Evolutionary conservation across 2,113 vertebrate species (phyloP), one percentile per base, ranked within the genome.

Genomic region (Aplodontia rufa): DNA sequence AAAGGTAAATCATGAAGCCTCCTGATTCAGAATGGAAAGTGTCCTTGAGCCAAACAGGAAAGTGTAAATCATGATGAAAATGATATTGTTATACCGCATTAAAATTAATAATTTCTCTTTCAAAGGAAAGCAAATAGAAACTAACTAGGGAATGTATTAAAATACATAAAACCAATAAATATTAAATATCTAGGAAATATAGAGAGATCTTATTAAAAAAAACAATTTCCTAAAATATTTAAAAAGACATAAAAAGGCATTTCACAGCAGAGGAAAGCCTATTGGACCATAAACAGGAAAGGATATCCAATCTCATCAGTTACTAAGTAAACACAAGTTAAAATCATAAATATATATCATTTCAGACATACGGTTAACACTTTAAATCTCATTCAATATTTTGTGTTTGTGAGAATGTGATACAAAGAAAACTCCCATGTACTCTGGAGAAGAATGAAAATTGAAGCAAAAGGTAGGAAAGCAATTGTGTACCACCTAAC

Each of bases 301-400:
- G 81, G 2, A 37, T 60, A 6, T 60, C 5, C 19, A 68, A 79
- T 71, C 60, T 82, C 40, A 79, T 68, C 84, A 58, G 13, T 17
- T 69, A 75, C 13, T 30, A 82, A 87, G 11, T 3, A 87, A 91
- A 88, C 87, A 69, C 10, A 91, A 69, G 83, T 91, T 87, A 94
- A 91, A 94, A 49, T 9, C 49, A 32, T 80, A 80, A 78, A 66
- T 47, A 45, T 16, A 3, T 75, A 60, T 80, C 8, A 55, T 60
- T 89, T 74, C 12, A 86, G 8, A 86, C 35, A n/a, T 78, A 92
- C 6, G 19, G 47, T 68, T 85, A 80, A 37, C 4, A 47, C 26
- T 20, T 76, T 45, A 55, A 84, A 68, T 68, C 2, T 53, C 74
- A 85, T 94, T 76, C 42, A 37, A 26, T 78, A 81, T 68, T 20